These are phyloP conservation scores for Tetramorium simillimum DNA, from an alignment of 1,140 invertebrate species.

Conservation along the genomic window DNA sequence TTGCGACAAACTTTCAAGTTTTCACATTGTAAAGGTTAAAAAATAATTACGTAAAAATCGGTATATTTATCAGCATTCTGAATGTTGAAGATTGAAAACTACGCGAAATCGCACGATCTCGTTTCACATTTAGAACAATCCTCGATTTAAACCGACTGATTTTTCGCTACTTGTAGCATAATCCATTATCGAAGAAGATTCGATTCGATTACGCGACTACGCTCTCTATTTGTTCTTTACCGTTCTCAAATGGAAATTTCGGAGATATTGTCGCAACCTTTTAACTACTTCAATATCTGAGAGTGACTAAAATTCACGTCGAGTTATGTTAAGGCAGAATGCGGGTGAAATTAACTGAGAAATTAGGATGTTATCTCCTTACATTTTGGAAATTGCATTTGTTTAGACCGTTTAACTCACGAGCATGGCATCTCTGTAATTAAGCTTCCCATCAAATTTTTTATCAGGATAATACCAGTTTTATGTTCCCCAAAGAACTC, in stretches of 20 bases:
- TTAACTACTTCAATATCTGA: background rate
- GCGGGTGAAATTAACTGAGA: slow-evolving; percentile 11
- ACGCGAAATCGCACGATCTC: background rate
- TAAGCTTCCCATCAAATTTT: slow-evolving; percentile 17
- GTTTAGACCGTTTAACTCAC: background rate
- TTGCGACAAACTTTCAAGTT: background rate
- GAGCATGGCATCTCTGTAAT: slow-evolving; percentile 21
- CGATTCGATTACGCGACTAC: background rate
- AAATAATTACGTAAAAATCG: background rate
- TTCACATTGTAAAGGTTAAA: too few relatives aligned
- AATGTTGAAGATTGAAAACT: background rate
- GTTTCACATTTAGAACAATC: background rate
- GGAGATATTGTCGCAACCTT: background rate
- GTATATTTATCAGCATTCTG: background rate
- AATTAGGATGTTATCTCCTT: slow-evolving; percentile 11
- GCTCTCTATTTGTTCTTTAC: background rate
- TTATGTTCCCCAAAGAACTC: background rate
- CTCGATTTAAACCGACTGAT: background rate
- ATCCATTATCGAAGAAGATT: background rate
- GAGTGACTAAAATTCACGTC: background rate
- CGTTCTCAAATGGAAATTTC: background rate
- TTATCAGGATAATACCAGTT: background rate
- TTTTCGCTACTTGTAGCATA: background rate
- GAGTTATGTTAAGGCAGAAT: background rate
- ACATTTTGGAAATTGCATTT: slow-evolving; percentile 41